Evolutionary conservation across 1,140 invertebrate species (phyloP), one percentile per base, ranked within the genome.

Genomic region (Cephus cinctus): DNA sequence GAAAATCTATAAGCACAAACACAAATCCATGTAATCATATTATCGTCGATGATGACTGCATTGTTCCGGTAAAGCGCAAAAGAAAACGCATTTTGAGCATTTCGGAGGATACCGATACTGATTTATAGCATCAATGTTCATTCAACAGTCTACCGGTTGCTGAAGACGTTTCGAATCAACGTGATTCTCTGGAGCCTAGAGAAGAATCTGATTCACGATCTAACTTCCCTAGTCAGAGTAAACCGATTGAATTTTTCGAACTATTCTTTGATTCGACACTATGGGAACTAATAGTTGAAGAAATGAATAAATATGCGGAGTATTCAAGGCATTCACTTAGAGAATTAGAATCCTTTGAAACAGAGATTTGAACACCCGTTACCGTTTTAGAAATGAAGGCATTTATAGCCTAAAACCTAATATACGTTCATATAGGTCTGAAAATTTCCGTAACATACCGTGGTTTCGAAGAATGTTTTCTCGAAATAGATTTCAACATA

Each of bases 391-490:
- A 27, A 27, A 27, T 27, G 25, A 27, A 27, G 25, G 25, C 25
- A 52, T n/a, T n/a, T n/a, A n/a, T n/a, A n/a, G n/a, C n/a, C n/a
- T n/a, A n/a, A n/a, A n/a, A n/a, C n/a, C n/a, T n/a, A n/a, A n/a
- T n/a, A n/a, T n/a, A n/a, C n/a, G n/a, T n/a, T n/a, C n/a, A n/a
- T n/a, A n/a, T n/a, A n/a, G 57, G 52, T 47, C 25, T 40, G 34
- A 30, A 55, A 56, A 47, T 32, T 53, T 53, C 44, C 42, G 53
- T 49, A 21, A 46, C 25, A 63, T 65, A 19, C 60, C 60, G 48
- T 63, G 63, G 63, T 65, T 65, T 56, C 30, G 42, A 9, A 44
- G 55, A 56, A 65, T 65, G 60, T 65, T 63, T 47, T 20, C 50
- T 15, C 38, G 53, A 21, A 55, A 61, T 46, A 53, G 57, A 47